Evolutionary conservation across 2,797 vertebrate genomes (phyloP), one percentile per base, ranked within the genome.

Genomic region (Rachycentron canadum): DNA sequence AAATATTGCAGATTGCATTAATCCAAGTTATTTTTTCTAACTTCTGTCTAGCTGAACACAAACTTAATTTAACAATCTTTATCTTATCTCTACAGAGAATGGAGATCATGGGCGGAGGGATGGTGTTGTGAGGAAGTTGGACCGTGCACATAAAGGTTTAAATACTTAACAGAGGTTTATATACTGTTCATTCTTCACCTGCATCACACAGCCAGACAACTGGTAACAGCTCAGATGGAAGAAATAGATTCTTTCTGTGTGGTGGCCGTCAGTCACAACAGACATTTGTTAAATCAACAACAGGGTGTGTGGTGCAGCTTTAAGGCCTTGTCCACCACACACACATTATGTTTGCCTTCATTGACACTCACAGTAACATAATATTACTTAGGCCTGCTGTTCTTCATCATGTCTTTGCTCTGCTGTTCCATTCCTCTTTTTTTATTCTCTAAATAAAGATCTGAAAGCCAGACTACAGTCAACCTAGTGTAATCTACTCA

Each of bases 41-140:
- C 19, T 47, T 8, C 16, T 6, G 17, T 4, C 19, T 43, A 19
- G 19, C 43, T 21, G 19, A 47, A 47, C 45, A 21, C 8, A 49
- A 12, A 6, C 13, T 26, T 26, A 26, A 6, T 1, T 13, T 12
- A 21, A 8, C 43, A 7, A 3, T 49, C 9, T 38, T 3, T 70
- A 12, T 82, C 11, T 75, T 49, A 16, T 47, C 26, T 64, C 26
- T 34, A 76, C 95, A 99, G 98, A 96, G 96, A 76, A 94, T 98
- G 96, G 98, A 99, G 86, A 97, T 97, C 87, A 97, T 97, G 90
- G 98, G 98, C 0, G 98, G 98, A 68, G 98, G 98, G 38, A 90
- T 99, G 89, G 93, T 98, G 88, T 79, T 99, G 92, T 98, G 91
- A 96, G 64, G 66, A 70, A 12, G 81, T 56, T 0, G 23, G 5